Conservation (phyloP, 1,140 invertebrate species). For the Neodiprion pinetum region DNA sequence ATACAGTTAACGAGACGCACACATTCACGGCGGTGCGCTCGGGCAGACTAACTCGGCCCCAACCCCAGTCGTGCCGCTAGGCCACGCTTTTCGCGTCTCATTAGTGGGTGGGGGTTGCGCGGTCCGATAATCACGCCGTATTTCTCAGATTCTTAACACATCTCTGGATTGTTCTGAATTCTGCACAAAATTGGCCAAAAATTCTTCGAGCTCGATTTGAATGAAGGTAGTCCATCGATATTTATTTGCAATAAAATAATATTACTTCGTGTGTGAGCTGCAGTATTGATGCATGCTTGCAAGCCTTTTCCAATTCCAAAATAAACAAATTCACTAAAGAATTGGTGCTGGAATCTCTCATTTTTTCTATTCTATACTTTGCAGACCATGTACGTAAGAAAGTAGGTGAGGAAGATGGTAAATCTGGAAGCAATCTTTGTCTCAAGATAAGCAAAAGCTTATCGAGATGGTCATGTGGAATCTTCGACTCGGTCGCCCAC, state of each 20-base stretch:
- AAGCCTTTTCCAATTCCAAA: slow-evolving; percentile 10
- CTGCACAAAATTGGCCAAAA: too few species aligned
- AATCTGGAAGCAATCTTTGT: not conserved
- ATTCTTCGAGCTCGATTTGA: not conserved
- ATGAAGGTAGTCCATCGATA: not conserved
- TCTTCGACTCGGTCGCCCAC: slow-evolving; percentile 9
- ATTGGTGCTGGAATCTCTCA: not conserved
- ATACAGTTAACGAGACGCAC: too few species aligned
- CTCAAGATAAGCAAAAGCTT: slow-evolving; percentile 7
- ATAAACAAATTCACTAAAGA: slow-evolving; percentile 16
- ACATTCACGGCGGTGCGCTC: too few species aligned
- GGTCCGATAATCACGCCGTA: too few species aligned
- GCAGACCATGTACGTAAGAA: slow-evolving; percentile 4
- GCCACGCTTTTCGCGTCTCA: too few species aligned
- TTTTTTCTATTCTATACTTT: slow-evolving; percentile 9
- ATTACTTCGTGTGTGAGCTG: not conserved
- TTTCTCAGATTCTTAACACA: too few species aligned
- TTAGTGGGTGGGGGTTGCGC: too few species aligned
- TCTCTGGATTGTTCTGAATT: too few species aligned
- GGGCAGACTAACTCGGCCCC: too few species aligned
- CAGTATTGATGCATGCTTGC: not conserved
- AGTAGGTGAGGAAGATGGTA: slow-evolving; percentile 10
- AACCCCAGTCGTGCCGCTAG: too few species aligned
- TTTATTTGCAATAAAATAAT: not conserved
- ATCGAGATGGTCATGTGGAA: slow-evolving; percentile 8